Conservation (phyloP, 2,797 vertebrate genomes). For the Typhlichthys eigenmanni region DNA sequence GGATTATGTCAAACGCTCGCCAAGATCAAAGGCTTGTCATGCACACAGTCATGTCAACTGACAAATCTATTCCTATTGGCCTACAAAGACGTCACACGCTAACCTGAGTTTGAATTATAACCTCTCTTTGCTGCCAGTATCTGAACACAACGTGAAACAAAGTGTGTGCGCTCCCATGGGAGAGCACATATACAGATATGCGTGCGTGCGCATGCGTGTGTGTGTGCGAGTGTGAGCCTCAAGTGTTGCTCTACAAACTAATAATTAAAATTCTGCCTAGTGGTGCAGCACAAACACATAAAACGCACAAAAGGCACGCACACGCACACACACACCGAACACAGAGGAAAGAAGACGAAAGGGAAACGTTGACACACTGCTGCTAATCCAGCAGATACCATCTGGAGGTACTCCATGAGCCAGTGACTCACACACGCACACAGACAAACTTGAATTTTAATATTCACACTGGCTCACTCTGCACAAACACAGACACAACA, state of each 20-base stretch:
- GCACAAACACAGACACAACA: too few relatives aligned
- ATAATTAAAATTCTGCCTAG: slow-evolving; percentile 58
- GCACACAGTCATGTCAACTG: too few relatives aligned
- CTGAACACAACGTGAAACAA: neutral
- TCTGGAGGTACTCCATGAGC: slow-evolving; percentile 62
- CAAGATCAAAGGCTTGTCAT: too few relatives aligned
- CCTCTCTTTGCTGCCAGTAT: neutral
- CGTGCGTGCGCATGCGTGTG: neutral
- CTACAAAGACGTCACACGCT: slow-evolving; percentile 3
- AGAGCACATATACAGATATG: neutral
- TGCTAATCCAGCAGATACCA: slow-evolving; percentile 67
- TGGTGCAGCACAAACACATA: slow-evolving; percentile 41
- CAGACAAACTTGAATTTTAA: slow-evolving; percentile 13
- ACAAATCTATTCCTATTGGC: slow-evolving; percentile 8
- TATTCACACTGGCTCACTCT: neutral
- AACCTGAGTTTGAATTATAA: neutral
- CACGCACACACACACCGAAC: slow-evolving; percentile 24
- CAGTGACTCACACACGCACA: slow-evolving; percentile 47
- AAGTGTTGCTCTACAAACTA: slow-evolving; percentile 32
- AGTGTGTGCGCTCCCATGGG: neutral
- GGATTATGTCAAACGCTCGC: slow-evolving; percentile 41
- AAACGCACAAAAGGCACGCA: neutral
- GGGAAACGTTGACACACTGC: slow-evolving; percentile 51
- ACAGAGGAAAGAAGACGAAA: slow-evolving; percentile 53
- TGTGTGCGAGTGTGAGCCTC: slow-evolving; percentile 21